These are phyloP conservation scores for Ahaetulla prasina DNA, from an alignment of 2,113 vertebrate species.

Conservation along the genomic window DNA sequence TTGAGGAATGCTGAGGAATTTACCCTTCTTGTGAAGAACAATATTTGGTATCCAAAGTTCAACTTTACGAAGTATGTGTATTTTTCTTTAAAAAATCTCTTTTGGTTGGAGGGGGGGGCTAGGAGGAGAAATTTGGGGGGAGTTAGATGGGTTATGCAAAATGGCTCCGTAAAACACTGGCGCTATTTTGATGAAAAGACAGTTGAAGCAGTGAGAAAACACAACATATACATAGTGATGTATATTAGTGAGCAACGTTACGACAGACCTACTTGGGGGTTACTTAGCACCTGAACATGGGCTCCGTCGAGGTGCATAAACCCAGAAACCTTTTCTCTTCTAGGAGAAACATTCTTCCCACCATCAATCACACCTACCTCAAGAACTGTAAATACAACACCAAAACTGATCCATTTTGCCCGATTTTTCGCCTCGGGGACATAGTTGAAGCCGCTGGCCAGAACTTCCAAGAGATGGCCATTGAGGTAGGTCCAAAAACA, in stretches of 20 bases:
- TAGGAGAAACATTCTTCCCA: conserved; percentile 81
- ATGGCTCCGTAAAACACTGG: not conserved
- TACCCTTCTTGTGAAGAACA: conserved; percentile 90
- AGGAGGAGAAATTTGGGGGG: not conserved
- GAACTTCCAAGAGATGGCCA: conserved; percentile 81
- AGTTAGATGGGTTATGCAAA: not conserved
- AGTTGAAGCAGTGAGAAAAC: not conserved
- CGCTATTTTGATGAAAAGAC: not conserved
- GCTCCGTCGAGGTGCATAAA: not conserved
- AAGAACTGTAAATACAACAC: conserved; percentile 73
- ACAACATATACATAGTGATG: no score
- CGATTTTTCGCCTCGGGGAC: conserved; percentile 81
- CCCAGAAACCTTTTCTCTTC: not conserved
- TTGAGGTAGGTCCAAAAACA: conserved; percentile 67
- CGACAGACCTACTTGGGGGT: not conserved
- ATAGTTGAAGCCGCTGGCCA: conserved; percentile 76
- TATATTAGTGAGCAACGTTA: no score
- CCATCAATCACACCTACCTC: conserved; percentile 74
- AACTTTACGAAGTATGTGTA: conserved; percentile 79
- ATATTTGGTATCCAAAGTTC: conserved; percentile 86
- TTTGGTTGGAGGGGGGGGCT: not conserved
- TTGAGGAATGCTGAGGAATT: conserved; percentile 84
- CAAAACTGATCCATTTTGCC: conserved; percentile 79
- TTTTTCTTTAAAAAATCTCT: not conserved
- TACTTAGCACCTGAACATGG: not conserved